Evolutionary conservation across 2,888 invertebrate genomes (phyloP), one percentile per base, ranked within the genome.

Genomic region (Ommatoiulus sabulosus): DNA sequence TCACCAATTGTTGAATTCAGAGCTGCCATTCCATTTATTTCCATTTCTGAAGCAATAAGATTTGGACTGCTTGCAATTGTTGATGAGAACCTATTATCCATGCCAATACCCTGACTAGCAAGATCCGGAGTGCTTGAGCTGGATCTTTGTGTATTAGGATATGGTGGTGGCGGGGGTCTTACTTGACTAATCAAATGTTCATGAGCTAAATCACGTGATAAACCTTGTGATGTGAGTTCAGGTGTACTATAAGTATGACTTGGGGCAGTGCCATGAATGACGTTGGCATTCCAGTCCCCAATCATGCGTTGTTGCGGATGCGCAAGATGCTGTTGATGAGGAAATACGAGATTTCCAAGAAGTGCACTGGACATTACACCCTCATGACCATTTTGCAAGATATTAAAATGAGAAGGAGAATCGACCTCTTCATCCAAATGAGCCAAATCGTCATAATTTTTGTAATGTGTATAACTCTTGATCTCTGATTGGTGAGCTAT

Each of bases 81-180:
- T 24, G 80, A 12, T 12, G 80, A 35, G 80, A 80, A 80, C 80
- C 80, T 80, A 12, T 80, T 3, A 3, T 80, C 80, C 80, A 35
- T 80, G 80, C 44, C 8, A 12, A 48, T 86, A 48, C 89, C 89
- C 89, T 92, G 91, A 46, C 91, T 91, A 0, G 97, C 97, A 89
- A 97, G 92, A 92, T 97, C 97, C 0, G 97, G 97, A 0, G 97
- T 97, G 0, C 96, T 97, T 91, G 96, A 96, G 10, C 96, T 97
- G 24, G 91, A 92, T 12, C 92, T 90, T 87, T 95, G 96, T n/a
- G 95, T 93, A 0, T 96, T 91, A 0, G 96, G 96, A 93, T 97
- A 97, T 0, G 97, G 97, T 0, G 97, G 97, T 0, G 97, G 97
- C 0, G 97, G 96, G 0, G 97, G 96, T 92, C 97, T 97, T 92